Conservation (phyloP, 2,888 invertebrate genomes). For the Enoplolaimus lenunculus region DNA sequence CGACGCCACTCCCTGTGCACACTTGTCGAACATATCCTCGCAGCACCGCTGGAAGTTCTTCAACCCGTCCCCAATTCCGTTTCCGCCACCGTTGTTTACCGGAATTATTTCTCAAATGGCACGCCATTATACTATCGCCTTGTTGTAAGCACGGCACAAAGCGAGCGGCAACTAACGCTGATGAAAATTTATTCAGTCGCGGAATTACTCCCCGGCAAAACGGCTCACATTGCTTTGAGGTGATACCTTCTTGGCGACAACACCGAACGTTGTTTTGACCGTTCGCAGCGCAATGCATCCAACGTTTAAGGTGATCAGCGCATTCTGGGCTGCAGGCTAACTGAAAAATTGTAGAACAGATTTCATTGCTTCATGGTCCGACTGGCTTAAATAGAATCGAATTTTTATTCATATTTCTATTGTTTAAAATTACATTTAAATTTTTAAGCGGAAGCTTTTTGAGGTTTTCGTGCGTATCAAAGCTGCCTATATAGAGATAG, state of each 20-base stretch:
- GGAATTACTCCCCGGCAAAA: slow-evolving; percentile 9
- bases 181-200: not conserved
- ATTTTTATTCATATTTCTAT: no score
- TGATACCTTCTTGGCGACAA: not conserved
- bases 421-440: no score
- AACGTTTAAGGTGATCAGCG: slow-evolving; percentile 5
- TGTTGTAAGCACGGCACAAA: not conserved
- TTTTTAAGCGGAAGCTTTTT: no score
- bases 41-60: no score
- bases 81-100: not conserved
- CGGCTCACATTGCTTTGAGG: not conserved
- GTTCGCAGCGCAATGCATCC: slow-evolving; percentile 13
- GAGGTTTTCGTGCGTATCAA: no score
- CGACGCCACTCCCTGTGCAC: no score
- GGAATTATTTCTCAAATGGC: not conserved
- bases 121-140: not conserved
- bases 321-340: not conserved
- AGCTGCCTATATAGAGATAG: no score
- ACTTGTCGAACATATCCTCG: no score
- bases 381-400: no score
- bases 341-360: slow-evolving; percentile 1
- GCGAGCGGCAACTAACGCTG: not conserved
- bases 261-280: not conserved
- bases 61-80: slow-evolving; percentile 7
- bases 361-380: no score